Conservation (phyloP, 2,888 invertebrate genomes). For the Scaptomyza parva region DNA sequence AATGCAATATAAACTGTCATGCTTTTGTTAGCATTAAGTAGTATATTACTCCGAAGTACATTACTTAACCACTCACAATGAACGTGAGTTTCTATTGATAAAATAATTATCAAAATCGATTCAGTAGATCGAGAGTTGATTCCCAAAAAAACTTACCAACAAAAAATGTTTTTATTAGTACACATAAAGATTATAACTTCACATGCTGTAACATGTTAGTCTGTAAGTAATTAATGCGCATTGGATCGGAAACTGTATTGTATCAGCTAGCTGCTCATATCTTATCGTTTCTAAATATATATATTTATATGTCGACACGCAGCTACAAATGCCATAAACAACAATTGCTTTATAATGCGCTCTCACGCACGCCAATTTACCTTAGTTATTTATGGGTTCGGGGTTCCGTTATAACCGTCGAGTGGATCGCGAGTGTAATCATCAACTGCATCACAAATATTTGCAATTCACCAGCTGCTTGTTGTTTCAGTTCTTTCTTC, state of each 20-base stretch:
- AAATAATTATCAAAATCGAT: neutral
- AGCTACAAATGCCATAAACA: conserved; percentile 33
- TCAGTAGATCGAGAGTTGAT: neutral
- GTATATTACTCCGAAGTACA: too few species aligned
- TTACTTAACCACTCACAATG: too few species aligned
- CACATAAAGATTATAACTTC: neutral
- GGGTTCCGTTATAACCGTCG: conserved; percentile 14
- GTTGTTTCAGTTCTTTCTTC: neutral
- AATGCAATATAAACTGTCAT: neutral
- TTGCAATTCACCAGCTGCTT: conserved; percentile 40
- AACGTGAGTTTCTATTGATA: neutral
- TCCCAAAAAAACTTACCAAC: neutral
- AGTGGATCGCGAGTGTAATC: conserved; percentile 15
- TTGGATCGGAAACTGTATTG: conserved; percentile 31
- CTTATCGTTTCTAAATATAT: conserved; percentile 45
- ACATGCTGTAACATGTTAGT: neutral
- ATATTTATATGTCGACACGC: conserved; percentile 8
- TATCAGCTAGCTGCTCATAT: conserved; percentile 44
- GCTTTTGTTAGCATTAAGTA: too few species aligned
- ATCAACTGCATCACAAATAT: conserved; percentile 58
- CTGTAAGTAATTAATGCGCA: conserved; percentile 6
- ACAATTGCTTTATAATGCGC: conserved; percentile 15
- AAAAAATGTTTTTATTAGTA: too few species aligned
- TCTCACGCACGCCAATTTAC: conserved; percentile 12
- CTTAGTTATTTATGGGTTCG: conserved; percentile 26